These are phyloP conservation scores for Pluvialis apricaria DNA, from an alignment of 2,113 vertebrate species.

Conservation along the genomic window DNA sequence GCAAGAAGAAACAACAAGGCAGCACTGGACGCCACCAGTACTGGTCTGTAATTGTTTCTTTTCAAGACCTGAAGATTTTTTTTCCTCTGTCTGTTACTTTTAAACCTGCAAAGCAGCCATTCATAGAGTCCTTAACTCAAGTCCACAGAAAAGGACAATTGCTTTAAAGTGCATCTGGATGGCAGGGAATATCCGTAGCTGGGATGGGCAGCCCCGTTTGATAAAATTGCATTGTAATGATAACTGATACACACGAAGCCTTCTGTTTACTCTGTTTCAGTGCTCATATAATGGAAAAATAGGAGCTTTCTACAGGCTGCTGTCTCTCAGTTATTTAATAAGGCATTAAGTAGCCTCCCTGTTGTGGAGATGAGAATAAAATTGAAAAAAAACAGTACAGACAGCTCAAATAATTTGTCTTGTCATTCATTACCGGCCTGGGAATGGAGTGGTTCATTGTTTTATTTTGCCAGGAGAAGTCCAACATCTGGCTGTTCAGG, in stretches of 20 bases:
- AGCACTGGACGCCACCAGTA: background rate
- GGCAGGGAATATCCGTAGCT: background rate
- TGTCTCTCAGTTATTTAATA: background rate
- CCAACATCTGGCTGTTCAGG: slow-evolving; percentile 95
- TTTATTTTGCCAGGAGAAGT: slow-evolving; percentile 94
- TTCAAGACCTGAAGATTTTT: background rate
- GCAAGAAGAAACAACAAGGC: background rate
- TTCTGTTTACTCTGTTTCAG: background rate
- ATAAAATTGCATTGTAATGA: background rate
- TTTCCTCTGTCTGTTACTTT: background rate
- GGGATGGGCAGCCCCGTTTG: background rate
- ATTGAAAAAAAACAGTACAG: background rate
- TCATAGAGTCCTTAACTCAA: background rate
- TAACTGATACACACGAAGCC: background rate
- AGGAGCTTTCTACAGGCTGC: background rate
- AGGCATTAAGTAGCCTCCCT: background rate
- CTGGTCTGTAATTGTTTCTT: background rate
- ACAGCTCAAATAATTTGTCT: background rate
- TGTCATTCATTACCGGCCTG: slow-evolving; percentile 73
- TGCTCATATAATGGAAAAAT: background rate
- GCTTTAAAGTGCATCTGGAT: background rate
- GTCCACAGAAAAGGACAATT: background rate
- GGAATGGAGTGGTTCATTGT: slow-evolving; percentile 72
- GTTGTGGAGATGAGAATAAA: background rate
- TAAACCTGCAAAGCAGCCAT: background rate